These are phyloP conservation scores for Daphoenositta chrysoptera DNA, from an alignment of 2,113 vertebrate genomes.

Conservation along the genomic window DNA sequence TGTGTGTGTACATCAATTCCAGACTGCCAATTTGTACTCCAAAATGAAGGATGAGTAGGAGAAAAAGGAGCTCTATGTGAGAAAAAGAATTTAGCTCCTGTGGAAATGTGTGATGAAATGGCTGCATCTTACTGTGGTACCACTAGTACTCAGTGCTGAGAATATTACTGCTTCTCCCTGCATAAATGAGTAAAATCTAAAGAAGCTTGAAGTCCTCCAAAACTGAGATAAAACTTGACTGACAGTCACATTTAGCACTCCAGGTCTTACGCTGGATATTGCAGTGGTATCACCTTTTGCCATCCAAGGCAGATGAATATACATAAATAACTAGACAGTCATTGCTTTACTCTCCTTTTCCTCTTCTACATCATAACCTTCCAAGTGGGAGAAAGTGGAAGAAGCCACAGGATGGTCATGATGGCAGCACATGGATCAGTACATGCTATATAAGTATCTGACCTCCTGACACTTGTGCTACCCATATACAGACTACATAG, in stretches of 20 bases:
- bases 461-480: not conserved
- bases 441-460: not conserved
- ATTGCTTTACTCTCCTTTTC: not conserved
- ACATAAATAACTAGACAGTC: not conserved
- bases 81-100: not conserved
- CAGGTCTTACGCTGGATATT: not conserved
- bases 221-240: not conserved
- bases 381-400: not conserved
- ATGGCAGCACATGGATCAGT: not conserved
- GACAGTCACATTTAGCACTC: not conserved
- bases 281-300: not conserved
- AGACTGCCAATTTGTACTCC: not conserved
- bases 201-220: not conserved
- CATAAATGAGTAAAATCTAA: not conserved
- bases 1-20: not conserved
- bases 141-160: not conserved
- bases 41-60: not conserved
- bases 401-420: not conserved
- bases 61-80: not conserved
- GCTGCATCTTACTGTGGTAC: not conserved
- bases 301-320: not conserved
- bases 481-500: accelerated
- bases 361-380: not conserved
- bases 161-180: not conserved
- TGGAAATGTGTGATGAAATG: not conserved